Base-by-base conservation (phyloP, 2,797 vertebrate species). In the Momotus momota region DNA sequence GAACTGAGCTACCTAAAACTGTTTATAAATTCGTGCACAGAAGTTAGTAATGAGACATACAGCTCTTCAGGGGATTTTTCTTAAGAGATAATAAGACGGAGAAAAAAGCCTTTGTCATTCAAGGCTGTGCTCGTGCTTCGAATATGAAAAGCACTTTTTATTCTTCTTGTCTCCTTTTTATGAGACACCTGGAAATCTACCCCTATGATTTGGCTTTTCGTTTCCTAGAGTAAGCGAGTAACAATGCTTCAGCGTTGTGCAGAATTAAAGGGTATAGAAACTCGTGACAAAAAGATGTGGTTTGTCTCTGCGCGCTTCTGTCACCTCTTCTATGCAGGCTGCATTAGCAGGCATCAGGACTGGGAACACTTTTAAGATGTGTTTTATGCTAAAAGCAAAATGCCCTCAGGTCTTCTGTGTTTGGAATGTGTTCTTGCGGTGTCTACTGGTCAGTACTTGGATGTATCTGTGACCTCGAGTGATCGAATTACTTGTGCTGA, bases 61-160 rank as follows among this genome's bases (percentile, higher is more conserved):
- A 70, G 72, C 60, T 91, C 85, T 81, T 78, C 3, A 1, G 61
- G 88, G 57, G 26, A 25, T 71, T 93, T 93, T 71, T 90, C 45
- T 88, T 94, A 38, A 75, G 65, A 84, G 58, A 75, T 67, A 88
- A 16, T 67, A 88, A 75, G 66, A 66, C 3, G 6, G 54, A 87
- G 64, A 45, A 88, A 90, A 90, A 91, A 94, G 29, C 40, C 19
- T 94, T 80, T 91, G 60, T 87, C n/a, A 33, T 58, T 83, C 85
- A 64, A 5, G 14, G n/a, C 57, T 78, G 31, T 69, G 49, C 51
- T 14, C 0, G 6, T 91, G 84, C 45, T 80, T 35, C 27, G 86
- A 89, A 89, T 87, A 25, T 13, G 15, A 51, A 84, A 22, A 86
- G 16, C 10, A 14, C 71, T 72, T 80, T 61, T 78, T 84, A 65